Conservation (phyloP, 2,888 invertebrate species). For the Eremobia ochroleuca region DNA sequence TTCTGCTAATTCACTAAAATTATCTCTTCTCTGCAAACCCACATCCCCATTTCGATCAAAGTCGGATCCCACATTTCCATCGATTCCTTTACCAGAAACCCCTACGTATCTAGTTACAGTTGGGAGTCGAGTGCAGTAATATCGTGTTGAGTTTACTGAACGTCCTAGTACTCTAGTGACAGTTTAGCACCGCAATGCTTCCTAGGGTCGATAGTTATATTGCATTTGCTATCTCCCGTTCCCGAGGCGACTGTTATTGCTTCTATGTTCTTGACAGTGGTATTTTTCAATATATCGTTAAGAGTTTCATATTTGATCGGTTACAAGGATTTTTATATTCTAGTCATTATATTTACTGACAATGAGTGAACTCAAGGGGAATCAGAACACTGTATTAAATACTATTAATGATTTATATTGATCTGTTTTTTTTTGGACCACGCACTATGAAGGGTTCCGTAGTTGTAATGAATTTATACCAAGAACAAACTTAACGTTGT, state of each 20-base stretch:
- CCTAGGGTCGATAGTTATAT: conserved; percentile 43
- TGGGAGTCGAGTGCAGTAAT: conserved; percentile 34
- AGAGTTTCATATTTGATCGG: conserved; percentile 13
- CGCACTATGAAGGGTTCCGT: too few species aligned
- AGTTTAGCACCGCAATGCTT: conserved; percentile 28
- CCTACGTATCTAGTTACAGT: not conserved
- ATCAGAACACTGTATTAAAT: too few species aligned
- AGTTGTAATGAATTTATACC: too few species aligned
- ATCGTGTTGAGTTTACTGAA: conserved; percentile 26
- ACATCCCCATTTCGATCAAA: not conserved
- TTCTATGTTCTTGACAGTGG: conserved; percentile 21
- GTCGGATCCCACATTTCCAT: not conserved
- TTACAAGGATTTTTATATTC: conserved; percentile 7
- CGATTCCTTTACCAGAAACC: conserved; percentile 12
- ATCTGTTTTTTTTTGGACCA: not conserved
- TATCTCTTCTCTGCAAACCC: not conserved
- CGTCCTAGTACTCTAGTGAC: conserved; percentile 19
- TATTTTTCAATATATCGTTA: conserved; percentile 36
- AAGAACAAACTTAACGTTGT: too few species aligned
- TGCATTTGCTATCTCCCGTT: conserved; percentile 43
- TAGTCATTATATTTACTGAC: not conserved
- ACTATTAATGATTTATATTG: not conserved
- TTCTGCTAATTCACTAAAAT: not conserved
- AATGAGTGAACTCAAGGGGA: too few species aligned
- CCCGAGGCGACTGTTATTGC: conserved; percentile 47